Evolutionary conservation across 2,797 vertebrate species (phyloP), one percentile per base, ranked within the genome.

Genomic region (Nothura maculosa): DNA sequence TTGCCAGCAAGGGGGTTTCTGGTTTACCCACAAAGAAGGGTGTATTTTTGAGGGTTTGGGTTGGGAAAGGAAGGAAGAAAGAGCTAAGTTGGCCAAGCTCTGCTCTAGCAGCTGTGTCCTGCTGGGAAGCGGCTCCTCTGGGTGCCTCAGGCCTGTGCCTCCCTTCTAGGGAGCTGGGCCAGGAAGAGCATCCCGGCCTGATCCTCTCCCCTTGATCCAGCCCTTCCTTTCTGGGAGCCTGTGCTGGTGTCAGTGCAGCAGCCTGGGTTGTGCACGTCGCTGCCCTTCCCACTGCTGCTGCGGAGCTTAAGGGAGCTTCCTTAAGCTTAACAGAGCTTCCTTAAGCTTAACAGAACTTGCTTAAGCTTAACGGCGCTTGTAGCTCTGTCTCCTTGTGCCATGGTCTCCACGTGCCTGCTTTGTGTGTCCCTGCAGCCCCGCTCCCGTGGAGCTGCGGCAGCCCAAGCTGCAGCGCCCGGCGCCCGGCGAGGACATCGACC

Each of bases 381-480:
- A 36, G 58, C 58, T 80, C 38, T 47, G 32, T 83, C 64, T 61
- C 77, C 36, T 80, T 42, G 64, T 1, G 0, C 27, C n/a, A 42
- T n/a, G n/a, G n/a, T n/a, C n/a, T n/a, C n/a, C n/a, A n/a, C n/a
- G 14, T 47, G 67, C n/a, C 70, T 1, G 1, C 38, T 93, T 40
- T 76, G 21, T 50, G 1, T 73, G 72, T 25, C 69, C 34, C 89
- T 45, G 82, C 91, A 99, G 99, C 96, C 99, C 99, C 0, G 84
- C 97, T 14, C 99, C 99, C 0, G 0, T 99, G 72, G 98, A 99
- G 52, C 96, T 99, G 86, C 98, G 97, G 93, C 98, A 96, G 28
- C 98, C 98, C 1, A 97, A 90, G 93, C 98, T 99, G 67, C 98
- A 98, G 94, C 96, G 85, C 24, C 98, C 98, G 0, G 32, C 94